Conservation (phyloP, 2,113 vertebrate genomes). For the Ochotona princeps region DNA sequence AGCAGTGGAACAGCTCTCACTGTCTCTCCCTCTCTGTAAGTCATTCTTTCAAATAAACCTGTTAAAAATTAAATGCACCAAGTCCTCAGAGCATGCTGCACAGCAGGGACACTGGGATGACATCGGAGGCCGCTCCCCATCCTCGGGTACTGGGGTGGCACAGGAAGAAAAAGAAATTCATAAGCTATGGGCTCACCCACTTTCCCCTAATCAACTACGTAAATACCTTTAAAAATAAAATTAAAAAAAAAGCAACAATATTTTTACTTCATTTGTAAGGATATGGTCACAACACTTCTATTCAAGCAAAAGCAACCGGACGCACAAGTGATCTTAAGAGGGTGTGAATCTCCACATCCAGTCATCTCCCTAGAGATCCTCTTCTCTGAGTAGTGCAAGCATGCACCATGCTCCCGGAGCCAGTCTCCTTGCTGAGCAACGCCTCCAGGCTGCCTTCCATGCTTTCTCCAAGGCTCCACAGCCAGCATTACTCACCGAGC, state of each 20-base stretch:
- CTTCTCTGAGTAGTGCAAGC: background rate
- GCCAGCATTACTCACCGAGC: conserved; percentile 88
- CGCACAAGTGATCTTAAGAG: background rate
- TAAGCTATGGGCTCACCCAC: too few relatives aligned
- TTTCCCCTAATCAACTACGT: too few relatives aligned
- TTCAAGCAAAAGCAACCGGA: background rate
- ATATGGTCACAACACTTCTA: background rate
- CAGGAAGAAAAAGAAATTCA: too few relatives aligned
- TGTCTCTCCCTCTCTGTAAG: too few relatives aligned
- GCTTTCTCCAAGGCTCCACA: background rate
- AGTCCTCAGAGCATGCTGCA: too few relatives aligned
- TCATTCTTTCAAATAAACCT: too few relatives aligned
- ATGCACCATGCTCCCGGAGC: background rate
- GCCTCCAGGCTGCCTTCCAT: background rate
- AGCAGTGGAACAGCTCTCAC: too few relatives aligned
- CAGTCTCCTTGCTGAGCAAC: background rate
- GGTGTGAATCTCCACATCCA: background rate
- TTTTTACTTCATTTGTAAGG: background rate
- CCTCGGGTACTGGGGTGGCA: too few relatives aligned
- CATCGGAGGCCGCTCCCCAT: too few relatives aligned
- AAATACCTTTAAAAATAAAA: too few relatives aligned
- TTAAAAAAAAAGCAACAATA: background rate
- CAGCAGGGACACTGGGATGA: too few relatives aligned
- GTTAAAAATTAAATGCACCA: too few relatives aligned
- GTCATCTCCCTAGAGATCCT: background rate